Evolutionary conservation across 2,113 vertebrate genomes (phyloP).

Genomic region (Stegastes partitus): DNA sequence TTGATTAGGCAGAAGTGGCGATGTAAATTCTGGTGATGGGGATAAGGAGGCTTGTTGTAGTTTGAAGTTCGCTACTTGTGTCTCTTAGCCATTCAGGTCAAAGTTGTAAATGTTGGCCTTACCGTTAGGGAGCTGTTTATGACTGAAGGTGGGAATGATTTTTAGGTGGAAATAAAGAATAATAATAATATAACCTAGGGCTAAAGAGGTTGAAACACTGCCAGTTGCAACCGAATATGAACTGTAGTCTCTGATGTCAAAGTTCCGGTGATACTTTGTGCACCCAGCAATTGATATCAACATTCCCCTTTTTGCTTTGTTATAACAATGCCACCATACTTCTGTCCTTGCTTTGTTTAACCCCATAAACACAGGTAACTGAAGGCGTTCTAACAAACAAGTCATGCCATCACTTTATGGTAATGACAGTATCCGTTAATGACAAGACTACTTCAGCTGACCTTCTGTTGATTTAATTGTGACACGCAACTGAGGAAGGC

Average conservation of each 20-base stretch:
- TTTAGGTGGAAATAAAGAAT: no score
- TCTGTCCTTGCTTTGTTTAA: not conserved
- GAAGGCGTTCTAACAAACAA: not conserved
- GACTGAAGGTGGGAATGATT: no score
- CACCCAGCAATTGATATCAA: not conserved
- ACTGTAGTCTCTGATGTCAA: not conserved
- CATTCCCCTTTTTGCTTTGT: not conserved
- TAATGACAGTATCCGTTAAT: slow-evolving; percentile 17
- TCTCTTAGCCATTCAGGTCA: not conserved
- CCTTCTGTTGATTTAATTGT: slow-evolving; percentile 32
- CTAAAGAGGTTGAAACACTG: not conserved
- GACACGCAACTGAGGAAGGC: not conserved
- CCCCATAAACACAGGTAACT: slow-evolving; percentile 3
- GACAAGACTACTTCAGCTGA: slow-evolving; percentile 23
- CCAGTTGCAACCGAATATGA: not conserved
- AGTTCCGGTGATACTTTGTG: not conserved
- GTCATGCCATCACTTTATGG: not conserved
- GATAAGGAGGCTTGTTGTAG: not conserved
- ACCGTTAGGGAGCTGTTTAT: no score
- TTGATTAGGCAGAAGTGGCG: not conserved
- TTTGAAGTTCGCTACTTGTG: not conserved
- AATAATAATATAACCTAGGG: not conserved
- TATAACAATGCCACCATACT: no score
- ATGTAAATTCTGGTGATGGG: not conserved
- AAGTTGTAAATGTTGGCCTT: not conserved